These are phyloP conservation scores for Petrophora chlorosata DNA, from an alignment of 2,888 invertebrate genomes.

Conservation along the genomic window DNA sequence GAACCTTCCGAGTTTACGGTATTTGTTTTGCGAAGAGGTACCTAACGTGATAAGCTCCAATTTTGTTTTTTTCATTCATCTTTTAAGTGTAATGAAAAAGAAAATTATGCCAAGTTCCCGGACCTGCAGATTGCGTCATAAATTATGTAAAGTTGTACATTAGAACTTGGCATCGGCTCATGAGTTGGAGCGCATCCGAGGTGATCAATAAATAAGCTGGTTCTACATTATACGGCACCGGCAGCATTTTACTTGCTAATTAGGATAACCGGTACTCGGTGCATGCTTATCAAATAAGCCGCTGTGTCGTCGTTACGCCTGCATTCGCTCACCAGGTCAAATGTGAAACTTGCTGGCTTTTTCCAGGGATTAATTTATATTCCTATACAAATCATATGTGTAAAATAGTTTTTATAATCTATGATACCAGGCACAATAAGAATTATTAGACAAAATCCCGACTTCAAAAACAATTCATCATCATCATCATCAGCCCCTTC, in stretches of 20 bases:
- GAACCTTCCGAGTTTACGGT: constrained; percentile 4
- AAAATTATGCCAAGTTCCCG: constrained; percentile 12
- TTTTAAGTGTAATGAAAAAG: not conserved
- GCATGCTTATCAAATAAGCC: constrained; percentile 12
- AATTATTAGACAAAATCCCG: too few species aligned
- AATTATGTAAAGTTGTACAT: constrained; percentile 44
- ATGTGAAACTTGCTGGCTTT: not conserved
- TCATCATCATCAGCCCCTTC: too few species aligned
- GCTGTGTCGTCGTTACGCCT: constrained; percentile 10
- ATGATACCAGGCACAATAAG: too few species aligned
- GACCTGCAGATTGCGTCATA: constrained; percentile 33
- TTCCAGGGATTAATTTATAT: too few species aligned
- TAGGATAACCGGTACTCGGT: constrained; percentile 29
- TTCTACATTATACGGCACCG: not conserved
- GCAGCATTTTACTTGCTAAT: constrained; percentile 21
- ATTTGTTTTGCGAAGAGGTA: constrained; percentile 9
- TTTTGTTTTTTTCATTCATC: constrained; percentile 13
- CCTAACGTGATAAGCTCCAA: constrained; percentile 8
- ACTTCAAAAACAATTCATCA: too few species aligned
- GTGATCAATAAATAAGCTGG: constrained; percentile 7
- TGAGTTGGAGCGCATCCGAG: constrained; percentile 3
- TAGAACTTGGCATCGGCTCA: constrained; percentile 38
- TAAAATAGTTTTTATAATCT: too few species aligned
- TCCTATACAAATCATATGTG: too few species aligned
- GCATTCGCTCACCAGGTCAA: not conserved